A percentile compares a stretch with the other conserved stretches of the same genome.
These are phyloP conservation scores for Myzus persicae DNA, from an alignment of 1,140 invertebrate genomes.

Conservation along the genomic window DNA sequence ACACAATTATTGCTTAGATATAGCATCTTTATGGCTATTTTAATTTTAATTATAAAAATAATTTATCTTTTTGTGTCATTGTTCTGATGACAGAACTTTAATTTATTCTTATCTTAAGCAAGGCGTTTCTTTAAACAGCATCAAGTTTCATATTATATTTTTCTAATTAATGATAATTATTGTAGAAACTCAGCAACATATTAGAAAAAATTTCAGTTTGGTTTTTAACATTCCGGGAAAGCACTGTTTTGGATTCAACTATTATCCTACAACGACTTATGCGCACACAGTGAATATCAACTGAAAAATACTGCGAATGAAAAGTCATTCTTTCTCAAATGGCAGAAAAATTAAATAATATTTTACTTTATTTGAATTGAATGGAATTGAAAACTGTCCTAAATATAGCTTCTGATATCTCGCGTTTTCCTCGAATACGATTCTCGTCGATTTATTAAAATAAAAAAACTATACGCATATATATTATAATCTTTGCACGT, in stretches of 20 bases:
- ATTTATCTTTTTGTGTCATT: not conserved
- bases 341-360: not conserved
- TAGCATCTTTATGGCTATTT: not conserved
- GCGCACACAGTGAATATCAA: not conserved
- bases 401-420: not conserved
- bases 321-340: not conserved
- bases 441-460: not conserved
- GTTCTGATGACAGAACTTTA: not conserved
- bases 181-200: not conserved
- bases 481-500: not conserved
- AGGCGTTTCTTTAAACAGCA: not conserved
- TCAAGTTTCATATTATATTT: not conserved
- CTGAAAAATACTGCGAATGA: not conserved
- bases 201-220: not conserved
- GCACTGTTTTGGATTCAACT: not conserved
- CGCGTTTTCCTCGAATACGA: not conserved
- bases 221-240: not conserved
- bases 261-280: not conserved
- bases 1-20: not conserved
- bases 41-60: not conserved
- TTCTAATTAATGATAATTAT: not conserved
- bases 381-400: not conserved
- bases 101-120: not conserved
- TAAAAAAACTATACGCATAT: not conserved
- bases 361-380: not conserved